Percentiles rank a stretch among this genome's conserved stretches.
Conservation (phyloP, 2,888 invertebrate species). For the Drosophila pseudotakahashii region DNA sequence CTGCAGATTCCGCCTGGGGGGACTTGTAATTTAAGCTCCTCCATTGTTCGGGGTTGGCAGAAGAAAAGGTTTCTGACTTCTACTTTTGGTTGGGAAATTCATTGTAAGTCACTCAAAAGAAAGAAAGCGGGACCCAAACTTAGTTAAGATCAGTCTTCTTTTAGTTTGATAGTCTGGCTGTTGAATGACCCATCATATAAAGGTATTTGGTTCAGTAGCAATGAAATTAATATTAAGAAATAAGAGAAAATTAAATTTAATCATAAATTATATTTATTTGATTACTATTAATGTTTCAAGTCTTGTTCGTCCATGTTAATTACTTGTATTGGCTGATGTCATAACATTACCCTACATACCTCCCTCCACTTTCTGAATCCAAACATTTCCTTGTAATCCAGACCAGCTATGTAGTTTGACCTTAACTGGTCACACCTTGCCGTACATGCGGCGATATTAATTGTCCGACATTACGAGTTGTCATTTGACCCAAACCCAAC, state of each 20-base stretch:
- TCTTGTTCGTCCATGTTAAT: neutral
- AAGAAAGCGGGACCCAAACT: neutral
- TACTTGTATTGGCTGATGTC: neutral
- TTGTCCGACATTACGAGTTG: slow-evolving; percentile 75
- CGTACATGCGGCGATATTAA: slow-evolving; percentile 60
- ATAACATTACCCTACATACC: neutral
- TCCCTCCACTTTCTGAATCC: neutral
- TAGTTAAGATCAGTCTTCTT: neutral
- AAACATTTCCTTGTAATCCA: slow-evolving; percentile 19
- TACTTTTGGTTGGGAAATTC: neutral
- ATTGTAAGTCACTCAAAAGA: slow-evolving; percentile 3
- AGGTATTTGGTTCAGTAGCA: too few species aligned
- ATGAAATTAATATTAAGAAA: too few species aligned
- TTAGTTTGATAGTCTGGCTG: neutral
- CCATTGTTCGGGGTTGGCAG: slow-evolving; percentile 26
- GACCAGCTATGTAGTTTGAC: slow-evolving; percentile 18
- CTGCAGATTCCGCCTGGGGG: slow-evolving; percentile 15
- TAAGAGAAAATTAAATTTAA: too few species aligned
- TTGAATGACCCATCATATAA: too few species aligned
- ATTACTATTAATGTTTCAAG: too few species aligned
- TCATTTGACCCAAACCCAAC: slow-evolving; percentile 71
- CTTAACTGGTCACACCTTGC: slow-evolving; percentile 31
- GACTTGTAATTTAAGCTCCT: slow-evolving; percentile 49
- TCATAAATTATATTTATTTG: too few species aligned
- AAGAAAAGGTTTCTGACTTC: slow-evolving; percentile 5